A percentile compares a stretch with the other conserved stretches of the same genome.
These are phyloP conservation scores for Amblyraja radiata DNA, from an alignment of 2,797 vertebrate species.

Conservation along the genomic window DNA sequence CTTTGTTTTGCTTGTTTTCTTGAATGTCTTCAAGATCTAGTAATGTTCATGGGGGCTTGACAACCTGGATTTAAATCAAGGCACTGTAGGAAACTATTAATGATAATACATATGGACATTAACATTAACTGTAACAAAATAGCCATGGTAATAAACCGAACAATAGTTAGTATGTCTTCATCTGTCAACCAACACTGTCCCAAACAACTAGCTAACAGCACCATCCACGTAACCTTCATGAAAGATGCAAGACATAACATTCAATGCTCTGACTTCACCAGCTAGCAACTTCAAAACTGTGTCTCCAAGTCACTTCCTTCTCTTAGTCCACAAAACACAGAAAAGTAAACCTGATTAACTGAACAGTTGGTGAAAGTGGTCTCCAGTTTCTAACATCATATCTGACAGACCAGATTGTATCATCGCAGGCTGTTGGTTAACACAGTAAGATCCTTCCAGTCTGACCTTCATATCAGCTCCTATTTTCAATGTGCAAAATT, in stretches of 20 bases:
- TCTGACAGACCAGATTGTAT: too few relatives aligned
- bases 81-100: not conserved
- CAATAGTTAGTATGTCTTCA: not conserved
- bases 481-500: not conserved
- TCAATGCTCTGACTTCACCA: not conserved
- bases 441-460: not conserved
- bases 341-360: not conserved
- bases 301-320: not conserved
- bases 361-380: not conserved
- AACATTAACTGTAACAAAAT: not conserved
- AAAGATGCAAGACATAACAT: not conserved
- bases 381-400: not conserved
- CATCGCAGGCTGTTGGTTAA: not conserved
- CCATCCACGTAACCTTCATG: not conserved
- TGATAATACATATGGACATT: not conserved
- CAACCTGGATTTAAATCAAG: not conserved
- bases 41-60: not conserved
- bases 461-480: not conserved
- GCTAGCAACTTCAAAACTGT: not conserved
- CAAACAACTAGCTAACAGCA: not conserved
- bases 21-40: not conserved
- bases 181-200: not conserved
- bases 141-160: not conserved
- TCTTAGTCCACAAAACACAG: not conserved
- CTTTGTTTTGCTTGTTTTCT: too few relatives aligned